Base-by-base conservation (phyloP, 2,888 invertebrate genomes). In the Sinodicranocentrus sp. region DNA sequence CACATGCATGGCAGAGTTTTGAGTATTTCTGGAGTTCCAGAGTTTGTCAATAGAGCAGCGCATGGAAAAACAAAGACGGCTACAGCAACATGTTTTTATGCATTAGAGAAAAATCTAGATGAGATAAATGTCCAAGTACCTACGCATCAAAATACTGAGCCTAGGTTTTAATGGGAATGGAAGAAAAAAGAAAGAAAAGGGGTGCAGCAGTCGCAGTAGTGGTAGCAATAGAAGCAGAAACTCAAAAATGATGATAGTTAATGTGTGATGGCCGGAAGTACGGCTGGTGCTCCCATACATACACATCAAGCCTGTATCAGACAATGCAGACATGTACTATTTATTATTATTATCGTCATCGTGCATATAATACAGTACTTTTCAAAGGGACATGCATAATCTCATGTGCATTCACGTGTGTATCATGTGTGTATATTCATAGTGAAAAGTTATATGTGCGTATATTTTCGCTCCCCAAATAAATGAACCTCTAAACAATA, bases 261-360 rank as follows among this genome's bases (percentile, higher is more conserved):
- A 75, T 78, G 82, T 73, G 82, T 87, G 87, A 87, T 88, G 87
- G 87, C 88, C 88, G 88, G 88, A 88, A 88, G 88, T 88, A 88
- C 87, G 88, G 87, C 87, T 88, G 86, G 85, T 88, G 87, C 87
- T 86, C 85, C 84, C 87, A 87, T 87, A 87, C 88, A 88, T 87
- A 85, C 78, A 84, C 80, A 82, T 68, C 77, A 82, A 78, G 54
- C 79, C 72, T 67, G 61, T 65, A 68, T 82, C 82, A 82, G 67
- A 82, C 82, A 82, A 82, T 82, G 67, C 67, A 82, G 73, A 73
- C 73, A 73, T 68, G 71, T 82, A 82, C 73, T 57, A 68, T 65
- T 76, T 79, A 71, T 63, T 67, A 48, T 79, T 71, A 71, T 82
- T 65, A 73, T 67, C 57, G 67, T 73, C 68, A 65, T 82, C 82